Evolutionary conservation across 2,113 vertebrate species (phyloP), one percentile per base, ranked within the genome.

Genomic region (Phylloscopus whistleri): DNA sequence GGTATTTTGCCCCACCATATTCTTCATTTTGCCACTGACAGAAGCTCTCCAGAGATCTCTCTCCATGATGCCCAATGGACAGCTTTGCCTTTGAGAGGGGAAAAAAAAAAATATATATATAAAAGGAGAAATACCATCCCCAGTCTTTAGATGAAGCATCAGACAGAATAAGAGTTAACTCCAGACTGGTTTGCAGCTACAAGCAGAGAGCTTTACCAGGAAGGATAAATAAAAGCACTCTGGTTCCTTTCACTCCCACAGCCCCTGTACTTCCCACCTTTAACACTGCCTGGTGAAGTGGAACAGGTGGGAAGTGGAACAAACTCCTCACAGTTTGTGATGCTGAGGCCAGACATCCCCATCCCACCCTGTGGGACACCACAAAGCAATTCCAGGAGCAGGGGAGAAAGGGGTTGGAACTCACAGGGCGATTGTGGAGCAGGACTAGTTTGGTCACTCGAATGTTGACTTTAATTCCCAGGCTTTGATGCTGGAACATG

Each of bases 11-110:
- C 1, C 98, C 98, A 41, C 99, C 98, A 8, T 99, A 99, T 93
- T 99, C 99, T 86, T 98, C 98, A 70, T 99, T 98, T 97, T 99
- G 99, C 99, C 99, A 99, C 17, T 99, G 98, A 78, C 99, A 99
- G 97, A 99, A 99, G 94, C 99, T 99, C 97, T 99, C 98, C 98
- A 99, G 94, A 79, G 99, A 99, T 76, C 98, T 98, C 90, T 99
- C 99, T 33, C 99, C 99, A 48, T 99, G 99, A 90, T 99, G 99
- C 16, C 99, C 98, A 1, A 99, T 99, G 80, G 98, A 98, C 43
- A 99, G 91, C 83, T 98, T 99, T 7, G 98, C 98, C 99, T 99
- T 89, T 69, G 41, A 18, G 43, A 12, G 17, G 3, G 1, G 3
- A 4, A 14, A 24, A 35, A 43, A 17, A 10, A 3, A 4, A 69